Evolutionary conservation across 1,140 invertebrate genomes (phyloP), one percentile per base, ranked within the genome.

Genomic region (Teleogryllus occipitalis): DNA sequence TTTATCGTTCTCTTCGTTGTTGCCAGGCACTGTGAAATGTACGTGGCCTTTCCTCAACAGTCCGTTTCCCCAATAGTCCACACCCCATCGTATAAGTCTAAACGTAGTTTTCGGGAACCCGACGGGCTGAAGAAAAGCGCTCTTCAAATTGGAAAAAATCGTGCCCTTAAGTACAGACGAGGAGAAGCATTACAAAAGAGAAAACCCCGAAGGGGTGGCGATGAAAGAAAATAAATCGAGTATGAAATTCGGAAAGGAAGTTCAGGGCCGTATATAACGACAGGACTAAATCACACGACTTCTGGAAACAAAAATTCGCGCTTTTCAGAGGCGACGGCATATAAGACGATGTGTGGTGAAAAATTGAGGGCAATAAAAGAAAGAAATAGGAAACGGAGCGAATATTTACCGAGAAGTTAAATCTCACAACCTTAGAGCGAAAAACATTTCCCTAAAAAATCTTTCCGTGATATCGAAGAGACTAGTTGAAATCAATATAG

Each of bases 211-310:
- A 65, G 54, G 54, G 54, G 2, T 14, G 54, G 54, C 54, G 54
- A 65, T 65, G 54, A 65, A 65, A 65, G 54, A 65, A 65, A 65
- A 65, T 65, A 65, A 10, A 65, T 65, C 54, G 54, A 65, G 54
- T 65, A 65, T 65, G 54, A 65, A 65, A 65, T 65, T 65, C 54
- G 54, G 54, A 65, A 65, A 14, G 54, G 54, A 18, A 10, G 54
- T 65, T 18, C 54, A 14, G 10, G 54, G 54, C 54, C 54, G 54
- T 65, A 65, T 65, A 65, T 65, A 65, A 65, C 54, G 54, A 18
- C 54, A 18, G 10, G 54, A 18, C 54, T 65, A 65, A 65, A 65
- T 65, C 54, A 65, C 54, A 65, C 54, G 54, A 65, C 54, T 65
- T 65, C 18, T 65, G 18, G 54, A 65, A 65, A 65, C 54, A 65